A percentile compares a stretch with the other conserved stretches of the same genome.
phyloP scores from a whole-genome alignment of 2,113 vertebrate species.

The Chloroceryle aenea region DNA sequence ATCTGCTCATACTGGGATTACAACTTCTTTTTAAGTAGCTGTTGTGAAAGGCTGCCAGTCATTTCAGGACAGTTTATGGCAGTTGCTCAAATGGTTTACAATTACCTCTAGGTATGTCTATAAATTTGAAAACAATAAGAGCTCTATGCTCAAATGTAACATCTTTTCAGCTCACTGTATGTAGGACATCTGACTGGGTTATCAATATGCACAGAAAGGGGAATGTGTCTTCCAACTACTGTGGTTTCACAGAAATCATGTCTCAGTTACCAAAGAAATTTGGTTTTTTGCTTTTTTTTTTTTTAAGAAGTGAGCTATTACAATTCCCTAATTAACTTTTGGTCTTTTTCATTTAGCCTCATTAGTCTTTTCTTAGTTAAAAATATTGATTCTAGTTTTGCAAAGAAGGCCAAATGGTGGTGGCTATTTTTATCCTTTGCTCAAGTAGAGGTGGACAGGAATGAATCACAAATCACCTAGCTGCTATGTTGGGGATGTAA shows the following conservation, averaged over 20 bases:
- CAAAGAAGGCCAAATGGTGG: not conserved
- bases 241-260: not conserved
- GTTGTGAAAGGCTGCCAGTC: not conserved
- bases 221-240: not conserved
- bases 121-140: constrained; percentile 25
- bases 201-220: not conserved
- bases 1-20: not conserved
- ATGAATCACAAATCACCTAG: constrained; percentile 3
- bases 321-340: not conserved
- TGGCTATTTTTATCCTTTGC: not conserved
- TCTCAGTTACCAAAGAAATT: not conserved
- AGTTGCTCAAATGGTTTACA: not conserved
- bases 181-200: not conserved
- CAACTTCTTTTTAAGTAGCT: not conserved
- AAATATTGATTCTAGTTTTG: constrained; percentile 27
- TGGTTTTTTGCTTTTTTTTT: not conserved
- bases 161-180: not conserved
- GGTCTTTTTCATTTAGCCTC: not conserved
- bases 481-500: not conserved
- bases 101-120: not conserved
- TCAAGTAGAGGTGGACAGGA: not conserved
- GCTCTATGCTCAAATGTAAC: not conserved
- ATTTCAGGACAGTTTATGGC: not conserved
- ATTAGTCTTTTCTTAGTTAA: not conserved
- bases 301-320: not conserved